Percentiles rank a stretch among this genome's conserved stretches.
Evolutionary conservation across 2,797 vertebrate species (phyloP).

Genomic region (Acanthis flammea): DNA sequence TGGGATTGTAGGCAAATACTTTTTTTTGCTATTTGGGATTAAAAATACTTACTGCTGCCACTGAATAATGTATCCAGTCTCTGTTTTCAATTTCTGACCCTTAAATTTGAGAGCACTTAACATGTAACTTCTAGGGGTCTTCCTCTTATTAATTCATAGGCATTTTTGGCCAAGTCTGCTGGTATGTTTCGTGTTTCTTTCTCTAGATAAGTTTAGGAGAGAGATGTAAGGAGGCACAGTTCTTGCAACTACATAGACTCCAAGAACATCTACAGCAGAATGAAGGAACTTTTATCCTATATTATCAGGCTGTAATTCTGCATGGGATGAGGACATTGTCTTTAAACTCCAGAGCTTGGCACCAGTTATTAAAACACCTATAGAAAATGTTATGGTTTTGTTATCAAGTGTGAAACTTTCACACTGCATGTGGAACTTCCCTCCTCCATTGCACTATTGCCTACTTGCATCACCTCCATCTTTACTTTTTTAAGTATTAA

Average conservation of each 20-base stretch:
- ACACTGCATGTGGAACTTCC: background rate
- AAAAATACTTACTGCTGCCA: background rate
- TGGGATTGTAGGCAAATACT: background rate
- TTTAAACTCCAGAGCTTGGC: background rate
- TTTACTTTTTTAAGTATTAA: background rate
- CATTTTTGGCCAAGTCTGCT: background rate
- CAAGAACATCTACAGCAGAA: background rate
- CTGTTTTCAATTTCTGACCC: background rate
- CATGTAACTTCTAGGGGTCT: background rate
- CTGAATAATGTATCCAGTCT: background rate
- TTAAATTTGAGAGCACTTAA: background rate
- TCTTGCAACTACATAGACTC: background rate
- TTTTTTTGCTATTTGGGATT: background rate
- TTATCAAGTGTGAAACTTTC: background rate
- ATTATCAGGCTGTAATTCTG: background rate
- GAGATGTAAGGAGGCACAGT: background rate
- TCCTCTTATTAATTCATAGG: background rate
- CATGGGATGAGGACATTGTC: background rate
- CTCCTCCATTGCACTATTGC: background rate
- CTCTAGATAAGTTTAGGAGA: background rate
- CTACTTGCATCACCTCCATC: background rate
- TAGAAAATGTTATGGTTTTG: background rate
- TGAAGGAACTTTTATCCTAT: background rate
- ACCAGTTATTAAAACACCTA: background rate
- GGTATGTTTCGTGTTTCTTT: background rate